Base-by-base conservation (phyloP, 2,888 invertebrate genomes). In the Amphipyra tragopoginis region DNA sequence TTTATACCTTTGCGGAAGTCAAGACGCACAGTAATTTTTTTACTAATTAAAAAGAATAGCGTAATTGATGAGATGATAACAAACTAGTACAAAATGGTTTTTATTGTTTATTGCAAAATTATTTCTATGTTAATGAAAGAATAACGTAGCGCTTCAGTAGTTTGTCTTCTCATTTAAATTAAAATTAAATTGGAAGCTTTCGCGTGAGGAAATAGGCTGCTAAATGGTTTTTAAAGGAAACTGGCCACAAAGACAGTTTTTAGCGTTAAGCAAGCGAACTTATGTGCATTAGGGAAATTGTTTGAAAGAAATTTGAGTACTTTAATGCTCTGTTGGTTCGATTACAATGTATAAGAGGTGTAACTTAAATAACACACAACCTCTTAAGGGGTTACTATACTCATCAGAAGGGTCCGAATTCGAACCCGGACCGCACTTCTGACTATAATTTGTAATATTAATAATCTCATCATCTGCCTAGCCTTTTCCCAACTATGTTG, bases 161-260 rank as follows among this genome's bases (percentile, higher is more conserved):
- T 62, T 69, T 40, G 52, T 63, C 49, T 70, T 51, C 36, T 74
- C 65, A 50, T 57, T 70, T 74, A 69, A 75, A 62, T 74, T 56
- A 74, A 48, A 49, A 61, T 69, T 29, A 52, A 62, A 62, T 55
- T 69, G 51, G 51, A 38, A 49, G 34, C 40, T 34, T 49, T 69
- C 15, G 34, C 44, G 51, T 21, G 26, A 44, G 33, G 26, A 67
- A 68, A 68, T 67, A 59, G 52, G 55, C 34, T 70, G 9, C 33
- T 62, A 56, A 68, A 69, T 52, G 55, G 40, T 69, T 62, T 62
- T 45, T 40, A 52, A 49, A 70, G 42, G 53, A 45, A 73, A 62
- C 48, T 51, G 15, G 45, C 55, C 48, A 45, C 51, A 56, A 69
- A 73, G 54, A 74, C 70, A 69, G 54, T 55, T 50, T 62, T 54